Base-by-base conservation (phyloP, 2,113 vertebrate species). In the Amphiprion percula region DNA sequence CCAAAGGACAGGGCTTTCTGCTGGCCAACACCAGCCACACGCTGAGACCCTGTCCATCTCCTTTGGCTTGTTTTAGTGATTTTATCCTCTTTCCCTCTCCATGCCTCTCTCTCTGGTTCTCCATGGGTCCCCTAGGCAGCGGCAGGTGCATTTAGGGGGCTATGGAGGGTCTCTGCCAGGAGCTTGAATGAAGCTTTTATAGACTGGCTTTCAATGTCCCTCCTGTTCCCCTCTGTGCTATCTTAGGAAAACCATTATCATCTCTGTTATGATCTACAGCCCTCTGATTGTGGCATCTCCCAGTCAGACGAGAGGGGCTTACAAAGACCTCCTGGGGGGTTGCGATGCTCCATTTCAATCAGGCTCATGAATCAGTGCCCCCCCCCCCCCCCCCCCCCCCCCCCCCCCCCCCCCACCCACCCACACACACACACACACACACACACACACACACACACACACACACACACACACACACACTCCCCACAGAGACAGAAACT, bases 171-270 rank as follows among this genome's bases (percentile, higher is more conserved):
- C 66, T 79, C 75, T 88, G 86, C 88, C 88, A 87, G 82, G 24
- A 77, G 71, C 64, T 65, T 94, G 92, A 94, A 93, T 93, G 90
- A 91, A 85, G 80, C 87, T 91, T 91, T 94, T 94, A 91, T 94
- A 84, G 76, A 54, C 71, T 68, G 41, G 4, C 55, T 91, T 84
- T 94, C 86, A 94, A 93, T 93, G 90, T 76, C 74, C 49, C 82
- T 77, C 85, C 91, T 91, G 92, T 91, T 80, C 64, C 75, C 58
- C 74, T 64, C 61, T 69, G 61, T 79, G 79, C 89, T 72, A 86
- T 90, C 85, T 84, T 88, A 88, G 82, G 65, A 84, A 91, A 91
- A 81, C 69, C 83, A 87, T 88, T 84, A 85, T 90, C 87, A 92
- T 90, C 77, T 83, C 81, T 87, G 84, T 92, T 94, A 92, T 94